Base-by-base conservation (phyloP, 1,140 invertebrate genomes). In the Choristoneura fumiferana region DNA sequence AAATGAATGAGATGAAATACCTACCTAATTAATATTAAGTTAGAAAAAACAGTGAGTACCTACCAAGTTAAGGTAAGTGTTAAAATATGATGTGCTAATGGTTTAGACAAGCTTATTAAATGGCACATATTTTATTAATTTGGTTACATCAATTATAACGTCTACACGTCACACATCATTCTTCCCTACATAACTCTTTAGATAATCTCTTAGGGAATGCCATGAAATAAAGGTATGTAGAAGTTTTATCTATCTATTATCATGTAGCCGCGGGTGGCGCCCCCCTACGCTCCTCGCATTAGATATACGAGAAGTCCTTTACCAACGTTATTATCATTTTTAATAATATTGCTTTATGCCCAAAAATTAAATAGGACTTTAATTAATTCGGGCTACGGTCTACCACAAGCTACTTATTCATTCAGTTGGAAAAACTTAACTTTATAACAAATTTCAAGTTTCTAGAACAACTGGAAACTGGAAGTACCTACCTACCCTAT, bases 271-370 rank as follows among this genome's bases (percentile, higher is more conserved):
- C 43, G 43, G 43, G 43, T 22, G 43, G 18, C 18, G 43, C 22
- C 43, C 43, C 43, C 43, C 43, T 49, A 17, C 12, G 43, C 43
- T 49, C 6, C 43, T 18, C 18, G 18, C 43, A n/a, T 4, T 29
- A 9, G 12, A 49, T 49, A 49, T 49, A 49, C 22, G 43, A 49
- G 18, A 22, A 49, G 43, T 49, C 43, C 43, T 49, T 49, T 33
- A 33, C 18, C 43, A 33, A 49, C 22, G 43, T 49, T 17, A 29
- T 49, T 22, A 18, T 49, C 43, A 49, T 49, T 29, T 49, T 49
- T 49, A 49, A 49, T 49, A 29, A 49, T 49, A 49, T 29, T 49
- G 43, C 22, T 49, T 29, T 29, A 49, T 18, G 29, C 10, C n/a
- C 12, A n/a, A 29, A 49, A 6, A 8, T 5, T 9, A 33, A 22